Evolutionary conservation across 2,797 vertebrate species (phyloP).

Genomic region (Taeniopygia guttata): DNA sequence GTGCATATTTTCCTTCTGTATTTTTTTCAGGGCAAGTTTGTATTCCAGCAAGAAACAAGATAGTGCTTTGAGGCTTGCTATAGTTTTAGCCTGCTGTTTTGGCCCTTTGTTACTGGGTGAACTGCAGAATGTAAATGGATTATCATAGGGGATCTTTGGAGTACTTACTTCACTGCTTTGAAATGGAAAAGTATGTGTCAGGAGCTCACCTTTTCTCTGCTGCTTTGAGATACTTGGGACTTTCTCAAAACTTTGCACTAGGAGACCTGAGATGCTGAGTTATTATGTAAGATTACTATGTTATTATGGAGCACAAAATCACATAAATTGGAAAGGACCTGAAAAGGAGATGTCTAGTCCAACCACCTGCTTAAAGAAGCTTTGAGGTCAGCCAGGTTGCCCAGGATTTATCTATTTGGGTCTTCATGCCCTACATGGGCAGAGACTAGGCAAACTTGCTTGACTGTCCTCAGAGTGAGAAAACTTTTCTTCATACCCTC

Average conservation of each 20-base stretch:
- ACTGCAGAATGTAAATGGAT: background rate
- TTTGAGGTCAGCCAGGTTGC: background rate
- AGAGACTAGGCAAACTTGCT: background rate
- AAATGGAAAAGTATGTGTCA: background rate
- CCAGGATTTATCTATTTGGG: background rate
- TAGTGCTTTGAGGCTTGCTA: background rate
- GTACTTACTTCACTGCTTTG: background rate
- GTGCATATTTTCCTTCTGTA: background rate
- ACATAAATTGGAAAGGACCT: background rate
- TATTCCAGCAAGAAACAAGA: background rate
- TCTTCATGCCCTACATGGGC: background rate
- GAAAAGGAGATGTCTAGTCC: background rate
- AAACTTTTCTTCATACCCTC: background rate
- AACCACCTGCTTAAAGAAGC: background rate
- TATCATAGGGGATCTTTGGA: background rate
- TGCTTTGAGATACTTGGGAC: background rate
- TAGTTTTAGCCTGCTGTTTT: background rate
- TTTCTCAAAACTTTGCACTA: background rate
- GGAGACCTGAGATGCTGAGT: background rate
- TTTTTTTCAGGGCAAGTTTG: background rate
- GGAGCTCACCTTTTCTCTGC: background rate
- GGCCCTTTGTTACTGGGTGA: background rate
- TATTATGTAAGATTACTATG: background rate
- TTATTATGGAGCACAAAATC: background rate
- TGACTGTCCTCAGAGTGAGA: background rate